Percentiles rank a stretch among this genome's conserved stretches.
These are phyloP conservation scores for Conistra vaccinii DNA, from an alignment of 2,888 invertebrate genomes.

Conservation along the genomic window DNA sequence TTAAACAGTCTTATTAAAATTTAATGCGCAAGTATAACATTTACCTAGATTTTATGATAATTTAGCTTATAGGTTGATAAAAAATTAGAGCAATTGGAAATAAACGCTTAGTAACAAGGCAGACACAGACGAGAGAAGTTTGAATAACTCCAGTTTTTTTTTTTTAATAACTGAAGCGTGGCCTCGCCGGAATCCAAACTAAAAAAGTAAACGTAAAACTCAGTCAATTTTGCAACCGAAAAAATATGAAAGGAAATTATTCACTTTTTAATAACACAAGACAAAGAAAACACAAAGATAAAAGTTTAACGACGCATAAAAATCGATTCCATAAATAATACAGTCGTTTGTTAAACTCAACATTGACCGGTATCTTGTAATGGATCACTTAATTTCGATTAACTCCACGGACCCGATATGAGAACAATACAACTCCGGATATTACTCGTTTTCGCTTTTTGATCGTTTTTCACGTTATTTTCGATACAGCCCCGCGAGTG, in stretches of 20 bases:
- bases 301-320: slow-evolving; percentile 79
- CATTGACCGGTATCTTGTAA: slow-evolving; percentile 85
- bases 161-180: not conserved
- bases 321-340: slow-evolving; percentile 85
- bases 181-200: not conserved
- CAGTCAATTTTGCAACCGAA: slow-evolving; percentile 42
- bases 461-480: slow-evolving; percentile 85
- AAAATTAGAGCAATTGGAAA: not conserved
- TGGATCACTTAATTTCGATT: slow-evolving; percentile 90
- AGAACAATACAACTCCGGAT: slow-evolving; percentile 88
- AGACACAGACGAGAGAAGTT: not conserved
- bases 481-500: slow-evolving; percentile 74
- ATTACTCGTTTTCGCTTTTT: slow-evolving; percentile 88
- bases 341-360: slow-evolving; percentile 81
- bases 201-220: slow-evolving; percentile 38
- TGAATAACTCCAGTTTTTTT: not conserved
- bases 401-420: slow-evolving; percentile 79
- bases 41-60: not conserved
- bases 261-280: slow-evolving; percentile 56
- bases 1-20: not conserved
- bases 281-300: slow-evolving; percentile 62
- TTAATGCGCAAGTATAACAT: not conserved
- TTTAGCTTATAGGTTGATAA: not conserved
- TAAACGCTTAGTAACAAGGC: not conserved
- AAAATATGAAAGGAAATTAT: slow-evolving; percentile 59